A percentile compares a stretch with the other conserved stretches of the same genome.
These are phyloP conservation scores for Acrobasis repandana DNA, from an alignment of 2,888 invertebrate species.

Conservation along the genomic window DNA sequence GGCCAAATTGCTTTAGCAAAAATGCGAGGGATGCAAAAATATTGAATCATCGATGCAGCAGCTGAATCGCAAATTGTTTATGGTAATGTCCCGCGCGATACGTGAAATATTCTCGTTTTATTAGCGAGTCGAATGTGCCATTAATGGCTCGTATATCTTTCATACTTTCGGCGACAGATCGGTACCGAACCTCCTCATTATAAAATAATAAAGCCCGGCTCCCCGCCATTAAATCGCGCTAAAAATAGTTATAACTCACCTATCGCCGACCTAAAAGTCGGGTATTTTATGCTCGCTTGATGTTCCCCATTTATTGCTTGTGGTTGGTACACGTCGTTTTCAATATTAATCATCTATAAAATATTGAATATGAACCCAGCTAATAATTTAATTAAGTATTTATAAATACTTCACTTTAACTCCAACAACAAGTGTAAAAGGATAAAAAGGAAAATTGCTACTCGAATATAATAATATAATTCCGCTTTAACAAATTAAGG, in stretches of 20 bases:
- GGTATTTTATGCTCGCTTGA: constrained; percentile 7
- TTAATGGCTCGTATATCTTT: constrained; percentile 42
- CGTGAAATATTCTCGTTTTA: constrained; percentile 65
- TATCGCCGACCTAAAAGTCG: constrained; percentile 6
- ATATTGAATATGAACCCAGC: not conserved
- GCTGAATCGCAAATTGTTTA: constrained; percentile 69
- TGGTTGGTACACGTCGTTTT: not conserved
- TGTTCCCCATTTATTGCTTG: constrained; percentile 12
- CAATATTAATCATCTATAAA: not conserved
- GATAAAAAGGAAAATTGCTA: too few species aligned
- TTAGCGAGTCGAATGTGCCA: constrained; percentile 47
- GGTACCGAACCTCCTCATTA: constrained; percentile 30
- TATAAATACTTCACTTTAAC: not conserved
- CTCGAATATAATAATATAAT: too few species aligned
- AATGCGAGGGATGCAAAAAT: constrained; percentile 47
- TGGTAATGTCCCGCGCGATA: constrained; percentile 60
- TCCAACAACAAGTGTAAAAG: too few species aligned
- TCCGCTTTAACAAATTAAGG: too few species aligned
- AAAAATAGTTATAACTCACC: constrained; percentile 19
- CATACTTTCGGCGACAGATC: constrained; percentile 33
- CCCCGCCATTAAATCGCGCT: constrained; percentile 6
- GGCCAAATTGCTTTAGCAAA: constrained; percentile 33
- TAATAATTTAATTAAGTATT: not conserved
- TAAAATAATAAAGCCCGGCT: constrained; percentile 28
- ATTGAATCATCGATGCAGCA: constrained; percentile 58